Percentiles rank a stretch among this genome's conserved stretches.
Evolutionary conservation across 2,888 invertebrate species (phyloP).

Genomic region (Cataglyphis livida): DNA sequence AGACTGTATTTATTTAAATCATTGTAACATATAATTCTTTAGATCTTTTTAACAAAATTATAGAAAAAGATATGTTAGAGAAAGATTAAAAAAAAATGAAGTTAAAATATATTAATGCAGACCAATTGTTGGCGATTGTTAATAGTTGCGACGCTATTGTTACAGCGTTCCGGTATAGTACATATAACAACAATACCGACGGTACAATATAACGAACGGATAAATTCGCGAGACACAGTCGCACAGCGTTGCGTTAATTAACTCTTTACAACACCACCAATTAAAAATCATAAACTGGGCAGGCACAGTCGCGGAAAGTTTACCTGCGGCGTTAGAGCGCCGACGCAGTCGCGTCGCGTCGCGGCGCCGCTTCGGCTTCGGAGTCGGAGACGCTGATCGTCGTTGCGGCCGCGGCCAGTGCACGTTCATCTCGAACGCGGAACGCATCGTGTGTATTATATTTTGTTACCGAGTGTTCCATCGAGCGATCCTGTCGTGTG

Average conservation of each 20-base stretch:
- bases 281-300: constrained; percentile 50
- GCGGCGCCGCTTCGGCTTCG: constrained; percentile 56
- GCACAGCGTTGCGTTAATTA: constrained; percentile 36
- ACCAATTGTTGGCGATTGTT: constrained; percentile 3
- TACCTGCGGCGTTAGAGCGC: constrained; percentile 60
- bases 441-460: constrained; percentile 63
- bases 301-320: constrained; percentile 17
- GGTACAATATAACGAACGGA: neutral
- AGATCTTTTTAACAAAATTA: neutral
- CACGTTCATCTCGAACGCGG: constrained; percentile 71
- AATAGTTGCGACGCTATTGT: constrained; percentile 24
- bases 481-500: constrained; percentile 37
- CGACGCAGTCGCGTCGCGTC: constrained; percentile 68
- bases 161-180: neutral
- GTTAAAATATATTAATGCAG: constrained; percentile 18
- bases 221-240: constrained; percentile 5
- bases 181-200: constrained; percentile 8
- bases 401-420: constrained; percentile 58
- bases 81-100: neutral
- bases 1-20: constrained; percentile 9
- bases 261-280: constrained; percentile 41
- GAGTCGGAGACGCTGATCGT: constrained; percentile 51
- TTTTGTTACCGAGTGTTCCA: constrained; percentile 10
- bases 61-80: neutral
- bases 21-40: neutral